phyloP scores from a whole-genome alignment of 2,888 invertebrate species.

The Epinotia bilunana region DNA sequence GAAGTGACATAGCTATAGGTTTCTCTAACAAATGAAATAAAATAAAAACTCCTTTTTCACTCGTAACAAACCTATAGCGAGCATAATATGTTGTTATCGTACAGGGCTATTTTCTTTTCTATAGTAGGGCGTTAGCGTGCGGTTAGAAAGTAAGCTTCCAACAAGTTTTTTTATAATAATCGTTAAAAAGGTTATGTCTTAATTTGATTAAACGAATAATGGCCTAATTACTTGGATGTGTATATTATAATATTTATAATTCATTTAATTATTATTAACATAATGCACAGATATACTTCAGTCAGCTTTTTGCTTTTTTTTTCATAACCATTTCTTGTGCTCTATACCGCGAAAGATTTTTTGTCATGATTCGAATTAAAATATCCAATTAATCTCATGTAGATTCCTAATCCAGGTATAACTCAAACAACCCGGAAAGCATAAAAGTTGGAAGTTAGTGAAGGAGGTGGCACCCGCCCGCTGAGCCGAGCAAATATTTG shows the following conservation, averaged over 20 bases:
- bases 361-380: background rate
- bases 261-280: too few relatives aligned
- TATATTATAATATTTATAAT: too few relatives aligned
- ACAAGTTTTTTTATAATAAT: background rate
- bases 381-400: background rate
- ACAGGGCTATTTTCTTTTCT: background rate
- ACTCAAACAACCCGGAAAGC: constrained; percentile 58
- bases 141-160: background rate
- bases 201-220: background rate
- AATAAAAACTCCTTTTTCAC: too few relatives aligned
- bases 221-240: too few relatives aligned
- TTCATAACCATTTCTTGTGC: too few relatives aligned
- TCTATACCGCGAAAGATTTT: too few relatives aligned
- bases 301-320: too few relatives aligned
- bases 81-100: background rate
- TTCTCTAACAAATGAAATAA: too few relatives aligned
- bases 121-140: background rate
- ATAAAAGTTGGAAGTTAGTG: constrained; percentile 61
- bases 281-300: too few relatives aligned
- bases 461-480: constrained; percentile 59
- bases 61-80: background rate
- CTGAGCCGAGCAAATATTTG: constrained; percentile 66
- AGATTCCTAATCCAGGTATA: constrained; percentile 43
- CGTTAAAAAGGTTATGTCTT: background rate
- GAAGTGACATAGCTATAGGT: too few relatives aligned